Evolutionary conservation across 1,140 invertebrate species (phyloP), one percentile per base, ranked within the genome.

Genomic region (Solen grandis): DNA sequence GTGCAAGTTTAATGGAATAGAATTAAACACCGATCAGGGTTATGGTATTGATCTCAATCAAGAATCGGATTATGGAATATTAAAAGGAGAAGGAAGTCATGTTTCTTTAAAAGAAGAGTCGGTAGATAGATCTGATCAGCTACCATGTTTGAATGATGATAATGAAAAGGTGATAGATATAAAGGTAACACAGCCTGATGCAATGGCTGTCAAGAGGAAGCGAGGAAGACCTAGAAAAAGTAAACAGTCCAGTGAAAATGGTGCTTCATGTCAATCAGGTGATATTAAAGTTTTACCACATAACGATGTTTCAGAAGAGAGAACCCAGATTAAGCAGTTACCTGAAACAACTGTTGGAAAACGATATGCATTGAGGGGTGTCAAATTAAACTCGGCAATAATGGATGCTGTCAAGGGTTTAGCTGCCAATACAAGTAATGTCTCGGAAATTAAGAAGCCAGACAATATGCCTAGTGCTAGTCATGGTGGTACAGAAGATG

Each of bases 351-450:
- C 25, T 54, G 50, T 22, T n/a, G 50, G 50, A 29, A 75, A 75
- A 31, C 41, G 80, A 36, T 86, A 86, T 54, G 60, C 75, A 50
- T 60, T 86, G 29, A 80, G 85, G 41, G 85, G 85, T 38, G 82
- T 70, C 2, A 84, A 84, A 54, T 33, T 86, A 41, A 82, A 81
- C 35, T 57, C 73, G 52, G 54, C 55, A n/a, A 76, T 86, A 31
- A 86, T 86, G 82, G 65, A 78, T 31, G 77, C 80, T 19, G 85
- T 80, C 60, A 84, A 74, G 54, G 79, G 79, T 25, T 27, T 54
- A 38, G 41, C 38, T 35, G 66, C 68, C 35, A 55, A 70, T 19
- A 52, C 50, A n/a, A n/a, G n/a, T n/a, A n/a, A n/a, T 10, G 50
- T 25, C 27, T 33, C 29, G 38, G 19, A 19, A 14, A 33, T 36